phyloP scores from a whole-genome alignment of 2,797 vertebrate species.

The Acanthurus tractus region DNA sequence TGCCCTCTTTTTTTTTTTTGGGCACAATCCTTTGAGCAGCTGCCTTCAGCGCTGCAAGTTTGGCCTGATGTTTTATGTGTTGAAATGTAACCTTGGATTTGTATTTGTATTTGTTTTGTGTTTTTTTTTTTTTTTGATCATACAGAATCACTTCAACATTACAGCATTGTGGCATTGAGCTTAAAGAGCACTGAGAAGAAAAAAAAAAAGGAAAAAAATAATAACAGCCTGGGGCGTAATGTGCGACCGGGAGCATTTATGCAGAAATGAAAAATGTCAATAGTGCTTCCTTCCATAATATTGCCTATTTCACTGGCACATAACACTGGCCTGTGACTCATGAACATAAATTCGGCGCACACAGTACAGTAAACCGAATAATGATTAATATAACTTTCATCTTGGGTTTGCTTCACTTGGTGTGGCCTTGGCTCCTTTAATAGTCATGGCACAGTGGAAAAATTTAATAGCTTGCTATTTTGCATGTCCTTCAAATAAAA shows the following conservation, averaged over 20 bases:
- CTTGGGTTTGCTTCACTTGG: slow-evolving; percentile 76
- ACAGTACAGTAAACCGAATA: slow-evolving; percentile 69
- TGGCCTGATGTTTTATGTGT: slow-evolving; percentile 59
- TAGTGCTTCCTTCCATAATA: slow-evolving; percentile 73
- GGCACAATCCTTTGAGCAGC: slow-evolving; percentile 46
- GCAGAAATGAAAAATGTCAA: slow-evolving; percentile 77
- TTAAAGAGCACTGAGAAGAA: slow-evolving; percentile 44
- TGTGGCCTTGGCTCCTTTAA: slow-evolving; percentile 79
- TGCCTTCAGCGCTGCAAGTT: slow-evolving; percentile 53
- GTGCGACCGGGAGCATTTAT: slow-evolving; percentile 71
- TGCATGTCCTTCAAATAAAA: slow-evolving; percentile 81
- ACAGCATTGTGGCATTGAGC: slow-evolving; percentile 44
- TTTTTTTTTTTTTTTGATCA: slow-evolving; percentile 15
- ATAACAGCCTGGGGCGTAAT: slow-evolving; percentile 61
- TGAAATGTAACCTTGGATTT: slow-evolving; percentile 47
- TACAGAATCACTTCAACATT: slow-evolving; percentile 28
- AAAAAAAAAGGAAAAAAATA: slow-evolving; percentile 19
- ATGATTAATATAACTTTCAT: slow-evolving; percentile 82
- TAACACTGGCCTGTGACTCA: slow-evolving; percentile 69
- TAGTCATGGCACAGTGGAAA: slow-evolving; percentile 67
- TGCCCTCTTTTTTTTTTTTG: slow-evolving; percentile 49
- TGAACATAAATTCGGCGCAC: slow-evolving; percentile 71
- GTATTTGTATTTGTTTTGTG: slow-evolving; percentile 4
- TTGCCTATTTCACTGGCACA: slow-evolving; percentile 70
- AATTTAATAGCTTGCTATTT: slow-evolving; percentile 69